Percentiles rank a stretch among this genome's conserved stretches.
Evolutionary conservation across 2,797 vertebrate species (phyloP).

Genomic region (Heliangelus exortis): DNA sequence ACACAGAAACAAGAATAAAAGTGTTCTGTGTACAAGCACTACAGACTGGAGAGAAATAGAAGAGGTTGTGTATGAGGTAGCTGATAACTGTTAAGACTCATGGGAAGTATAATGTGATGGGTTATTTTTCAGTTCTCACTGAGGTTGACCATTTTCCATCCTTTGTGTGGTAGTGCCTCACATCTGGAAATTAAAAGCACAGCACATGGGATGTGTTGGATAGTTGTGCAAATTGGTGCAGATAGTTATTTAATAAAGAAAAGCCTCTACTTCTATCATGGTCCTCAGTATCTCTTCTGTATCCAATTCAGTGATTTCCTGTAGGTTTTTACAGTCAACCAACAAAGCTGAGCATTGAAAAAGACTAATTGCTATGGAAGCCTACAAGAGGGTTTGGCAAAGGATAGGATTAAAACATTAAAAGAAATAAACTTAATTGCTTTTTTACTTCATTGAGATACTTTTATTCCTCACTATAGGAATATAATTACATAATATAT

Average conservation of each 20-base stretch:
- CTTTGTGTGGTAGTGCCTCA: not conserved
- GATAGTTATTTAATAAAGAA: not conserved
- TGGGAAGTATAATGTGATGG: not conserved
- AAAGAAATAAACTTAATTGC: not conserved
- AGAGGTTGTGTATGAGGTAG: not conserved
- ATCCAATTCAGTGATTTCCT: not conserved
- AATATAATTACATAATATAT: not conserved
- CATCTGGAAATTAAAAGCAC: not conserved
- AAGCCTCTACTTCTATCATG: not conserved
- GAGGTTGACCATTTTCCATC: not conserved
- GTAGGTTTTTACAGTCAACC: not conserved
- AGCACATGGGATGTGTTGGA: not conserved
- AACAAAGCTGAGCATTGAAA: not conserved
- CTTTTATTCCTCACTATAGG: not conserved
- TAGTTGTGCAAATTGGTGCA: not conserved
- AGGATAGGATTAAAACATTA: not conserved
- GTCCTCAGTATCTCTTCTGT: not conserved
- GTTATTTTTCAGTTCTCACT: not conserved
- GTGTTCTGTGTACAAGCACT: not conserved
- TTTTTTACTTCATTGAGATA: not conserved
- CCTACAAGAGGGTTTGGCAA: not conserved
- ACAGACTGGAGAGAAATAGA: not conserved
- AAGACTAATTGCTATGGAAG: not conserved
- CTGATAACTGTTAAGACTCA: accelerated
- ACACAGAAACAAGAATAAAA: not conserved